Percentiles rank a stretch among this genome's conserved stretches.
Conservation (phyloP, 2,888 invertebrate genomes). For the Ennomos quercinarius region DNA sequence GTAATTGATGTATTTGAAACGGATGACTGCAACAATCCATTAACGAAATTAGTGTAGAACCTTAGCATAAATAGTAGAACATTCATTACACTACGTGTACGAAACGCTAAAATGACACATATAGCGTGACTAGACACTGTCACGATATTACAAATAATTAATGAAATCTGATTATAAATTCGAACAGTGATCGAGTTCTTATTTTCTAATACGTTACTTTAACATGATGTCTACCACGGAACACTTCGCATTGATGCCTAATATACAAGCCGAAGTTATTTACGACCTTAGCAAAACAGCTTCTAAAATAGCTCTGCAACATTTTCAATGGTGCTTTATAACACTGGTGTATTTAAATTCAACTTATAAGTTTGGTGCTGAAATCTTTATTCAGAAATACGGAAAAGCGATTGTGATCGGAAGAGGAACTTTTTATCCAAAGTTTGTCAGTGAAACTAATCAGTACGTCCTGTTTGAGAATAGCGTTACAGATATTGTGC, state of each 20-base stretch:
- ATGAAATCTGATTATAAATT: too few species aligned
- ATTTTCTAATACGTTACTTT: slow-evolving; percentile 1
- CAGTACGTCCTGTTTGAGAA: slow-evolving; percentile 65
- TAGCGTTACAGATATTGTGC: slow-evolving; percentile 49
- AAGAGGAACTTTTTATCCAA: slow-evolving; percentile 47
- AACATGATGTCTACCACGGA: slow-evolving; percentile 22
- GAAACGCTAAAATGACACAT: background rate
- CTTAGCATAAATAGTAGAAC: too few species aligned
- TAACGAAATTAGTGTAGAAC: slow-evolving; percentile 21
- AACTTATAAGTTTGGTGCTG: slow-evolving; percentile 52
- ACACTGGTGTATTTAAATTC: slow-evolving; percentile 66
- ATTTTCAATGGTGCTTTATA: slow-evolving; percentile 64
- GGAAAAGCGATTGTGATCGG: slow-evolving; percentile 58
- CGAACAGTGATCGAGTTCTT: background rate
- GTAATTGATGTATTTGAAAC: background rate
- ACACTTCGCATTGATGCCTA: slow-evolving; percentile 1
- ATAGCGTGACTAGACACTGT: slow-evolving; percentile 10
- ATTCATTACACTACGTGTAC: background rate
- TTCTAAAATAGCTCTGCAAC: slow-evolving; percentile 59
- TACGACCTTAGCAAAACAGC: slow-evolving; percentile 57
- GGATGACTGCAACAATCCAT: slow-evolving; percentile 22
- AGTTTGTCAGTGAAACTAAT: slow-evolving; percentile 41
- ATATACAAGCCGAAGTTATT: slow-evolving; percentile 14
- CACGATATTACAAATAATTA: slow-evolving; percentile 1
- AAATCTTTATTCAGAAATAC: slow-evolving; percentile 58